Evolutionary conservation across 2,797 vertebrate genomes (phyloP).

Genomic region (Clarias fuscus): DNA sequence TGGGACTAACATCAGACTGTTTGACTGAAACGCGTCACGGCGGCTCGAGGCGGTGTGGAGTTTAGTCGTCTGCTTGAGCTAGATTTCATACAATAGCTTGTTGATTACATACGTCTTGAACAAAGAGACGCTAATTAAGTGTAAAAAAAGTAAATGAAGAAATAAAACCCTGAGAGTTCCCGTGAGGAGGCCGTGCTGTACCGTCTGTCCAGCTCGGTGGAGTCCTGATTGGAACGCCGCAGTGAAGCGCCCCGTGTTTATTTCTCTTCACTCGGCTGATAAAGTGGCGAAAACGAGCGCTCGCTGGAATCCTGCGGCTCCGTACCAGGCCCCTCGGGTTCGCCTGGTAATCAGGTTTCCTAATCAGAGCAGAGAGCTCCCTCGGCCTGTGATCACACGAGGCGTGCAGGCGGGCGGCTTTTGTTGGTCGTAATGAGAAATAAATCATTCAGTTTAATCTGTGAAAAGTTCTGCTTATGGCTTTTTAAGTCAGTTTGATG

Average conservation of each 20-base stretch:
- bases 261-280: conserved; percentile 8
- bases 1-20: not conserved
- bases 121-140: not conserved
- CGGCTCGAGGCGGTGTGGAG: not conserved
- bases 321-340: conserved; percentile 40
- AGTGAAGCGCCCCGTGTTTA: conserved; percentile 6
- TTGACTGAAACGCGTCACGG: not conserved
- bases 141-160: not conserved
- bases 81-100: not conserved
- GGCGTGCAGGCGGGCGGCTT: conserved; percentile 40
- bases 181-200: too few species aligned
- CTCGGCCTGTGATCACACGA: conserved; percentile 23
- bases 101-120: not conserved
- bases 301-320: not conserved
- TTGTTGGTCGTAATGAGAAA: conserved; percentile 59
- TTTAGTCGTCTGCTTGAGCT: not conserved
- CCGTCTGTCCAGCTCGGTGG: too few species aligned
- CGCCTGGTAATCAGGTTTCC: conserved; percentile 45
- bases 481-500: conserved; percentile 52
- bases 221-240: too few species aligned
- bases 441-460: conserved; percentile 59
- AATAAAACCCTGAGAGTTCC: not conserved
- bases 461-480: conserved; percentile 50
- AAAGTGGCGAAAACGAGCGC: conserved; percentile 38
- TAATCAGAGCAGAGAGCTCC: conserved; percentile 45